Base-by-base conservation (phyloP, 2,888 invertebrate genomes). In the Hipparchia sbordonii region DNA sequence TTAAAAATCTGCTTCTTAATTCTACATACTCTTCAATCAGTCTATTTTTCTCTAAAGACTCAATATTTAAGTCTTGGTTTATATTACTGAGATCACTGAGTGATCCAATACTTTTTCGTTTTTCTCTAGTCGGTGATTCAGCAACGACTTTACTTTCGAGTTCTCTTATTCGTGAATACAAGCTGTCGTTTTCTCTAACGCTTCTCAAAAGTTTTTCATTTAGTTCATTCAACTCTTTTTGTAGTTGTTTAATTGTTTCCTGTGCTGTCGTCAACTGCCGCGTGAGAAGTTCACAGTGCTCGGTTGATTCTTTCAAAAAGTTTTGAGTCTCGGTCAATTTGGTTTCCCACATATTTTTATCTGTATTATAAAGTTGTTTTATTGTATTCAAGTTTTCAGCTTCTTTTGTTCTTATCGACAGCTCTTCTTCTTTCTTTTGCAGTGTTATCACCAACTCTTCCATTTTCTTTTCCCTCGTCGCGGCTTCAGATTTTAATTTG, bases 11-110 rank as follows among this genome's bases (percentile, higher is more conserved):
- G 63, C 95, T 95, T 75, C 96, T 95, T 73, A 98, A 88, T 81
- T 97, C 97, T 59, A 96, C 95, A 84, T 97, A 97, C 83, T 97
- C 97, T 81, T 97, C 97, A 79, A 97, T 96, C 70, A 97, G 91
- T 81, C 96, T 96, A 80, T 96, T 96, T 78, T 96, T 96, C 82
- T 97, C 97, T 79, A 97, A 89, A 12, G 95, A 94, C 79, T 96
- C 96, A 1, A 97, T 91, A 89, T 97, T 96, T 72, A 96, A 89
- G 78, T 97, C 97, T 81, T 96, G 92, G 85, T 97, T 97, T 71
- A 97, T 94, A 81, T 97, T 97, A 7, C 97, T 97, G 56, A 98
- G 94, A 85, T 98, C 97, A 79, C 96, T 96, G 8, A 98, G 91
- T 5, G 97, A 97, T 79, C 97, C 97, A 77, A 97, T 95, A 78